Evolutionary conservation across 2,888 invertebrate species (phyloP), one percentile per base, ranked within the genome.

Genomic region (Venusia cambrica): DNA sequence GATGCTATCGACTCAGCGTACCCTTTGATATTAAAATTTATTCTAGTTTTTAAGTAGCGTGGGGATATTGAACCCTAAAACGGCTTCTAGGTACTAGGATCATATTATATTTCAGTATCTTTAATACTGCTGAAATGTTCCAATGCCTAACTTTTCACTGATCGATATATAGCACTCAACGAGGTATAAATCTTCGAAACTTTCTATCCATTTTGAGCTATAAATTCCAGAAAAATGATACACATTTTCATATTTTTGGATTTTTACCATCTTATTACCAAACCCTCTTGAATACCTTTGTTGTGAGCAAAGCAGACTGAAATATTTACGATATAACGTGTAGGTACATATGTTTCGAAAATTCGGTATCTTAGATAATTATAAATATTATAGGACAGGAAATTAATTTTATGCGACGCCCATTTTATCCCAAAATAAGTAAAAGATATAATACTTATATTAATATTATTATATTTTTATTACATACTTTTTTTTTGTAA

Each of bases 271-370:
- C 16, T 39, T 30, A n/a, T 34, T 22, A 34, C 25, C 9, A 26
- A 47, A 53, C 38, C 56, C 54, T 60, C 30, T 34, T 44, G 49
- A 54, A 60, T 48, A 62, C 62, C 61, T n/a, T 68, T 60, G 52
- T 60, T 45, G n/a, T n/a, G 37, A 52, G 62, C 54, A 70, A 71
- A 69, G 71, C 73, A 73, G 73, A 66, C 62, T 70, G 61, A 60
- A 58, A 69, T 59, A 72, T 67, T 65, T 69, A 70, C 53, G 63
- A 67, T 59, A n/a, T 19, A 8, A 15, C 24, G 13, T 24, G 14
- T n/a, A n/a, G n/a, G n/a, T n/a, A n/a, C n/a, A n/a, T n/a, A n/a
- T n/a, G n/a, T n/a, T n/a, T n/a, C n/a, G n/a, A n/a, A n/a, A n/a
- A n/a, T n/a, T n/a, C n/a, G n/a, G n/a, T n/a, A n/a, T n/a, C n/a